A percentile compares a stretch with the other conserved stretches of the same genome.
These are phyloP conservation scores for pig (Sus scrofa) DNA, from an alignment of 2,113 vertebrate species.

Conservation along the genomic window DNA sequence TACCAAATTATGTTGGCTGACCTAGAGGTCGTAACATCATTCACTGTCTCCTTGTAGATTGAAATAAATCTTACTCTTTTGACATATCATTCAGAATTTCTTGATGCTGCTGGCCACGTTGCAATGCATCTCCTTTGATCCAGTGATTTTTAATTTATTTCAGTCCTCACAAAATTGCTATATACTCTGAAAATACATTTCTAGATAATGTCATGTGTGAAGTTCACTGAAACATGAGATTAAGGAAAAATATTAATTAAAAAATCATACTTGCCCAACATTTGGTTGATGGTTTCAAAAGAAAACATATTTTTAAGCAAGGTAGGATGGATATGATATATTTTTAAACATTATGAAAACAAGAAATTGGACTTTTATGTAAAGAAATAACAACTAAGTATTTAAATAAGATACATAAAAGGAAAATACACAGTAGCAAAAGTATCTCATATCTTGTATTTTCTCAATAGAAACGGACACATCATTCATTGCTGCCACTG, in stretches of 20 bases:
- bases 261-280: constrained; percentile 48
- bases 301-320: constrained; percentile 45
- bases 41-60: constrained; percentile 72
- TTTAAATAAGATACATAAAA: constrained; percentile 45
- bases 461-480: constrained; percentile 57
- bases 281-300: constrained; percentile 69
- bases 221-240: constrained; percentile 72
- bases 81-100: constrained; percentile 67
- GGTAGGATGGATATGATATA: not conserved
- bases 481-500: not conserved
- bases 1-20: constrained; percentile 65
- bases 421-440: not conserved
- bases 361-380: not conserved
- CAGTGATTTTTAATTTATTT: constrained; percentile 86
- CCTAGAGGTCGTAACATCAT: constrained; percentile 69
- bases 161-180: constrained; percentile 77
- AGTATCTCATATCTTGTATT: not conserved
- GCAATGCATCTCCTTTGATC: constrained; percentile 80
- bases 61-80: constrained; percentile 77
- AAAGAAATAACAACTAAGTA: constrained; percentile 23
- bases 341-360: not conserved
- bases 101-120: constrained; percentile 63
- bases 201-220: constrained; percentile 77
- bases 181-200: constrained; percentile 83
- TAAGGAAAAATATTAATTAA: constrained; percentile 79